Conservation (phyloP, 2,113 vertebrate genomes). For the Xerus inauris region DNA sequence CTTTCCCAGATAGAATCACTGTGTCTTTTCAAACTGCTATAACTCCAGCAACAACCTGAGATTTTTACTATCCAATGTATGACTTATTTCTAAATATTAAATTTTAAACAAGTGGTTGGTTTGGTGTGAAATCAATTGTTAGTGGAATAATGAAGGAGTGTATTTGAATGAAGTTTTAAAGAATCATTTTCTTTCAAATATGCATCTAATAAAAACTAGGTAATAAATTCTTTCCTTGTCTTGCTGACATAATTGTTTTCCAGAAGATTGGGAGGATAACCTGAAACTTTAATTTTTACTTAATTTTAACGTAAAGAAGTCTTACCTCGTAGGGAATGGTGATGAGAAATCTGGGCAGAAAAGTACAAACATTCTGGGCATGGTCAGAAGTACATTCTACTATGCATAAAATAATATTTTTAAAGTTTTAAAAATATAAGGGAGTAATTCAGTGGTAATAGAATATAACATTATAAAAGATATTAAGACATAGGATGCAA, state of each 20-base stretch:
- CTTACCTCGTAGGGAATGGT: not conserved
- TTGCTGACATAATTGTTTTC: constrained; percentile 25
- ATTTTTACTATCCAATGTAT: constrained; percentile 35
- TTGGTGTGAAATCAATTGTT: constrained; percentile 60
- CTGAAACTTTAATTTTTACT: constrained; percentile 53
- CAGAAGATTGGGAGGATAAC: constrained; percentile 9
- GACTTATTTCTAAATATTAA: constrained; percentile 46
- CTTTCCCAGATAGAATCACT: not conserved
- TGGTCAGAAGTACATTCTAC: not conserved
- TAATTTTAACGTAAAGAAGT: not conserved
- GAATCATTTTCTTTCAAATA: constrained; percentile 45
- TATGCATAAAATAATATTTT: not conserved
- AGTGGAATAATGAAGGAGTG: not conserved
- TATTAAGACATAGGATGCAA: not conserved
- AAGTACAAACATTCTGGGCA: not conserved
- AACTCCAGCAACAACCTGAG: not conserved
- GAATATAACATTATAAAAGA: not conserved
- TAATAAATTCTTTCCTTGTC: constrained; percentile 55
- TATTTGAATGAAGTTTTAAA: constrained; percentile 37
- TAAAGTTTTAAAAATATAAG: not conserved
- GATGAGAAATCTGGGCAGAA: not conserved
- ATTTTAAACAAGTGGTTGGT: constrained; percentile 37
- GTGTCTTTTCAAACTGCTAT: not conserved
- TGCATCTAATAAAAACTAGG: constrained; percentile 34
- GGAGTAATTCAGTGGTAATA: not conserved